Conservation (phyloP, 1,140 invertebrate genomes). For the Diabrotica virgifera region DNA sequence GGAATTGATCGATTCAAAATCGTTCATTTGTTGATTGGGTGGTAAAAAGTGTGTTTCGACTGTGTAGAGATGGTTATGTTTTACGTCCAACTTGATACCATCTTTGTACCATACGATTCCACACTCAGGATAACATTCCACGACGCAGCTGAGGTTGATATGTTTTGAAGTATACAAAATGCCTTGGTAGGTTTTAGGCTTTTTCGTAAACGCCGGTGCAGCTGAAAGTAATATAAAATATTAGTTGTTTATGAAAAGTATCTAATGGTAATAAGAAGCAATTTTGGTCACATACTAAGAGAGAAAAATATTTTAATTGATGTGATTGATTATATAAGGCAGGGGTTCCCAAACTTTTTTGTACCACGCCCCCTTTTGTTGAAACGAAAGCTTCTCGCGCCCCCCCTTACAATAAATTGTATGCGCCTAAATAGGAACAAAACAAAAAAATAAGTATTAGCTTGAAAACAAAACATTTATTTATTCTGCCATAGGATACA, state of each 20-base stretch:
- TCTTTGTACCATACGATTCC: constrained; percentile 81
- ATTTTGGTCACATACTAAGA: too few relatives aligned
- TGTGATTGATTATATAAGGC: too few relatives aligned
- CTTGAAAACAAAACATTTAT: too few relatives aligned
- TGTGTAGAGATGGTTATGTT: constrained; percentile 62
- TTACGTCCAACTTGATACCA: constrained; percentile 60
- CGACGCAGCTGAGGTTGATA: constrained; percentile 78
- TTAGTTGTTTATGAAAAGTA: not conserved
- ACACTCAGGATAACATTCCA: constrained; percentile 85
- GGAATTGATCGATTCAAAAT: constrained; percentile 84
- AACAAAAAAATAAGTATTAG: too few relatives aligned
- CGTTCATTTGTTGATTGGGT: constrained; percentile 70
- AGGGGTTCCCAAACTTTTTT: too few relatives aligned
- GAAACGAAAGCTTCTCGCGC: too few relatives aligned
- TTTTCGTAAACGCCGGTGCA: constrained; percentile 80
- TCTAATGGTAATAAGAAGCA: too few relatives aligned
- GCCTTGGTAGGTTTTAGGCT: constrained; percentile 78
- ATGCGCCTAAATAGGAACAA: too few relatives aligned
- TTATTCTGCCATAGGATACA: too few relatives aligned
- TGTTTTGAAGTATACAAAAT: constrained; percentile 65
- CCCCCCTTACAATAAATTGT: too few relatives aligned
- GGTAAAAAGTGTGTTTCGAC: constrained; percentile 63
- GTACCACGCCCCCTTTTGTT: too few relatives aligned
- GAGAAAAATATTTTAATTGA: too few relatives aligned
- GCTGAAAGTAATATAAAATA: constrained; percentile 54